Conservation (phyloP, 30 jellyfish, hydroid and myxozoan genomes). For the Pseudorhiza aurosa region DNA sequence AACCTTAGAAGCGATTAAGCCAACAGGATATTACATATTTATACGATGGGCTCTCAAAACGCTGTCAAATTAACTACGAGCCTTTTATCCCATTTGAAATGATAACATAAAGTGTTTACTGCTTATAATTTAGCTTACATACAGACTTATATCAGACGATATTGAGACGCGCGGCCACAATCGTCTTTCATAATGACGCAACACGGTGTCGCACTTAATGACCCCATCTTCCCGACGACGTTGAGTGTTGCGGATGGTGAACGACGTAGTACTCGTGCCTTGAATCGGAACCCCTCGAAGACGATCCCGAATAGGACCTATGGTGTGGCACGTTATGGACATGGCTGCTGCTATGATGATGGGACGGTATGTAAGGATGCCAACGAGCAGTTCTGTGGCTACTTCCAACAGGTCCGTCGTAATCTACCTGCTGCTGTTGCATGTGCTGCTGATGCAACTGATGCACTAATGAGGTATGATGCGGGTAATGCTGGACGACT, state of each 20-base stretch:
- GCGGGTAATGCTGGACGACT: constrained; percentile 97
- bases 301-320: constrained; percentile 54
- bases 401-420: constrained; percentile 69
- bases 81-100: background rate
- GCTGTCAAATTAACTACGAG: background rate
- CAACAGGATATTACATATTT: no score
- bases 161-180: no score
- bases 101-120: background rate
- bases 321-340: constrained; percentile 79
- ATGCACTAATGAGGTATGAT: constrained; percentile 92
- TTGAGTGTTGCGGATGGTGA: constrained; percentile 97
- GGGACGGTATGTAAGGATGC: constrained; percentile 94
- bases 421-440: constrained; percentile 94
- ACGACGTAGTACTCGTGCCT: constrained; percentile 96
- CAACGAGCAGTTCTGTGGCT: constrained; percentile 84
- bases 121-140: constrained; percentile 42
- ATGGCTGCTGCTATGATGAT: constrained; percentile 78
- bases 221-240: constrained; percentile 51
- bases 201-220: constrained; percentile 3
- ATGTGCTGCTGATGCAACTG: constrained; percentile 98
- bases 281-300: constrained; percentile 68
- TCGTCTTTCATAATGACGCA: background rate
- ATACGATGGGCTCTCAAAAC: no score
- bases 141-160: constrained; percentile 11
- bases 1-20: no score